A percentile compares a stretch with the other conserved stretches of the same genome.
These are phyloP conservation scores for Forbesichthys agassizii DNA, from an alignment of 2,113 vertebrate species.

Conservation along the genomic window DNA sequence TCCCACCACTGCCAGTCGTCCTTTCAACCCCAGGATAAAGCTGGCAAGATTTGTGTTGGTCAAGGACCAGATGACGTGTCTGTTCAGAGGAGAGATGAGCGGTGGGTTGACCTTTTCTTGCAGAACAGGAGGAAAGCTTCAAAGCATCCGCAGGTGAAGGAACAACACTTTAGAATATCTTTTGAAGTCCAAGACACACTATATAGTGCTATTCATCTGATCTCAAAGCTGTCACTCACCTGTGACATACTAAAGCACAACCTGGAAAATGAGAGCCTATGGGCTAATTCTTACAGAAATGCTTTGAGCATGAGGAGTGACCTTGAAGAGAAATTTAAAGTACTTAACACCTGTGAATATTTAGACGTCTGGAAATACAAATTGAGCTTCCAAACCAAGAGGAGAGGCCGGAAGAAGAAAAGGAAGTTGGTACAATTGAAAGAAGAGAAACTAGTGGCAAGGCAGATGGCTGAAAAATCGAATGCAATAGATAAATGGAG, in stretches of 20 bases:
- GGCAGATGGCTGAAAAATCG: constrained; percentile 73
- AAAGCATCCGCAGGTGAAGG: not conserved
- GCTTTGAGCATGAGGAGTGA: constrained; percentile 41
- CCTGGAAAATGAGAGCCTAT: constrained; percentile 61
- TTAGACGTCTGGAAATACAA: constrained; percentile 64
- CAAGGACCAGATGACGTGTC: constrained; percentile 19
- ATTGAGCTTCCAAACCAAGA: constrained; percentile 66
- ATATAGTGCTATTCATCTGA: constrained; percentile 63
- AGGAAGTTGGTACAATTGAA: constrained; percentile 61
- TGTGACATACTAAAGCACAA: constrained; percentile 66
- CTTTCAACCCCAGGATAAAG: not conserved
- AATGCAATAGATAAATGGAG: constrained; percentile 86
- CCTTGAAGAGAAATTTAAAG: constrained; percentile 62
- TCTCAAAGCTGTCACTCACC: constrained; percentile 69
- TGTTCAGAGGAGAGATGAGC: constrained; percentile 53
- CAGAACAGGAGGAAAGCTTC: constrained; percentile 1
- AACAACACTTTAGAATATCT: not conserved
- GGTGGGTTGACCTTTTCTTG: constrained; percentile 65
- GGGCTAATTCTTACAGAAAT: constrained; percentile 57
- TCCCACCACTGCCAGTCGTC: not conserved
- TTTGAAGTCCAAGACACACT: constrained; percentile 59
- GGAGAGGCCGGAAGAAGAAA: constrained; percentile 71
- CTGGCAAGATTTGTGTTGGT: not conserved
- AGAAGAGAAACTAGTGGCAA: constrained; percentile 63
- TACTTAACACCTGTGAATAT: constrained; percentile 60